These are phyloP conservation scores for Capitulum mitella DNA, from an alignment of 2,888 invertebrate genomes.

Conservation along the genomic window DNA sequence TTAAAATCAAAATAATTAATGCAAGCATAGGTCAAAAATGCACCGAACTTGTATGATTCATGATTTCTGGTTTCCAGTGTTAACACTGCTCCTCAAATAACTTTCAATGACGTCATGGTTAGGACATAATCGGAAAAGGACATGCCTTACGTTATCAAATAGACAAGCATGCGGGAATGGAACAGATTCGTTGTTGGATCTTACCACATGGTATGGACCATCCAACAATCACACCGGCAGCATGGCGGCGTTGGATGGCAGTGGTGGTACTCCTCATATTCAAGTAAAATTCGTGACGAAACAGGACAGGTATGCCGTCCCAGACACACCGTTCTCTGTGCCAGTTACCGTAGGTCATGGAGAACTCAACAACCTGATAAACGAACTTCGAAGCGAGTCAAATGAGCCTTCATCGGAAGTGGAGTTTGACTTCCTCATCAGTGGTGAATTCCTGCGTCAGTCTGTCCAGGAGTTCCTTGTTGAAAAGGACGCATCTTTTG, in stretches of 20 bases:
- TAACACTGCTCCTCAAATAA: no score
- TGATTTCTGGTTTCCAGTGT: no score
- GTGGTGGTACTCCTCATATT: not conserved
- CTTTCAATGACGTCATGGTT: no score
- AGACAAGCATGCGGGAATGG: no score
- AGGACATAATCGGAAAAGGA: no score
- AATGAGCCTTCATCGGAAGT: not conserved
- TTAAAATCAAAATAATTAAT: no score
- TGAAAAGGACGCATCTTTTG: conserved; percentile 45
- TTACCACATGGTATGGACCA: no score
- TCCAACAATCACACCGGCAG: not conserved
- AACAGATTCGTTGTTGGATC: no score
- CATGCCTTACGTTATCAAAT: no score
- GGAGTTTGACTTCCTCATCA: conserved; percentile 1
- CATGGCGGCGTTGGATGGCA: not conserved
- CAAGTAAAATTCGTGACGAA: not conserved
- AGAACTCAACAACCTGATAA: not conserved
- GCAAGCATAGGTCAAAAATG: no score
- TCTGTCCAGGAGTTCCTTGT: not conserved
- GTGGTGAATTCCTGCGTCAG: not conserved
- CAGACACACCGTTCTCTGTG: not conserved
- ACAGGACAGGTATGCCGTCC: not conserved
- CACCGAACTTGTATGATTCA: no score
- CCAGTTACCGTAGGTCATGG: not conserved
- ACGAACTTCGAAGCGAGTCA: not conserved